Percentiles rank a stretch among this genome's conserved stretches.
These are phyloP conservation scores for Dermochelys coriacea DNA, from an alignment of 2,797 vertebrate species.

Conservation along the genomic window DNA sequence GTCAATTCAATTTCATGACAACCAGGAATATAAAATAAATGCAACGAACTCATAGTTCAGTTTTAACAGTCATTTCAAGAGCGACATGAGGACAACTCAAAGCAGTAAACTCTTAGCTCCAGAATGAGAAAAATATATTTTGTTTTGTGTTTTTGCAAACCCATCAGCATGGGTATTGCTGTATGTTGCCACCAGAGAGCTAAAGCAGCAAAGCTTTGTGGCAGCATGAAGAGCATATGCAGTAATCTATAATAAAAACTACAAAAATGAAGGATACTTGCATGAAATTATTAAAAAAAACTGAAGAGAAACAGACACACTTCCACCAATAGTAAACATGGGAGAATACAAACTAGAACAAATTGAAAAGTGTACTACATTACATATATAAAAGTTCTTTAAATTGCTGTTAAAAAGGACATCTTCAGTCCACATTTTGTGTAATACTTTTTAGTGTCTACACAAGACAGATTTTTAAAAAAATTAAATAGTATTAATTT, in stretches of 20 bases:
- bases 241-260: slow-evolving; percentile 54
- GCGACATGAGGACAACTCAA: slow-evolving; percentile 84
- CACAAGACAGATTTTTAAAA: slow-evolving; percentile 89
- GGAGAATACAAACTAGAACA: slow-evolving; percentile 81
- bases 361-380: slow-evolving; percentile 82
- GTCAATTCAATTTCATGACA: slow-evolving; percentile 93
- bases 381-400: slow-evolving; percentile 85
- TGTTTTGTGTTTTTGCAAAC: slow-evolving; percentile 60
- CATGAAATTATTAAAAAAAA: slow-evolving; percentile 73
- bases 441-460: slow-evolving; percentile 92
- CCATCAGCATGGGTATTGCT: not conserved
- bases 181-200: not conserved
- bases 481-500: slow-evolving; percentile 94
- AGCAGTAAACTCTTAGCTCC: slow-evolving; percentile 80
- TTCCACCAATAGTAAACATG: slow-evolving; percentile 83
- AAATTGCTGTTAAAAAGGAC: slow-evolving; percentile 86
- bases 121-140: slow-evolving; percentile 66
- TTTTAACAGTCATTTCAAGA: slow-evolving; percentile 93
- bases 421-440: slow-evolving; percentile 81
- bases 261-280: slow-evolving; percentile 77
- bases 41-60: slow-evolving; percentile 85
- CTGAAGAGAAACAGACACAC: slow-evolving; percentile 83
- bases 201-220: slow-evolving; percentile 24
- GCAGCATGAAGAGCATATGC: slow-evolving; percentile 53
- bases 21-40: slow-evolving; percentile 96